Evolutionary conservation across 2,888 invertebrate genomes (phyloP).

Genomic region (Caenorhabditis zanzibari): DNA sequence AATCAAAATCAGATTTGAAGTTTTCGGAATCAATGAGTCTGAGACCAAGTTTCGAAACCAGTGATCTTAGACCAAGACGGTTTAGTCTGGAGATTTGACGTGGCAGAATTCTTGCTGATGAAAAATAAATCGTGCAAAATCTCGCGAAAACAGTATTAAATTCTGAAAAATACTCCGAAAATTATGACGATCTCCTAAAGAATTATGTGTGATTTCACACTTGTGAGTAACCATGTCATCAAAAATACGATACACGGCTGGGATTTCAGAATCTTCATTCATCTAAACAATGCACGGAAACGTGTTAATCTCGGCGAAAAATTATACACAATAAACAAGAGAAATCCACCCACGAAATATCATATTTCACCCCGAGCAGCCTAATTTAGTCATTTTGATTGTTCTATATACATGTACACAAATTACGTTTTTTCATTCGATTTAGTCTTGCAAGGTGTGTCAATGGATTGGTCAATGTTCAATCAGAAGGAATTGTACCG

Average conservation of each 20-base stretch:
- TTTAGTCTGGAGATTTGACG: background rate
- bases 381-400: constrained; percentile 35
- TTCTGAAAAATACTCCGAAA: constrained; percentile 1
- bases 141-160: constrained; percentile 3
- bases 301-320: constrained; percentile 13
- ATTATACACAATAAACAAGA: constrained; percentile 23
- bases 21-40: constrained; percentile 11
- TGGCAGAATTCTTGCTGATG: background rate
- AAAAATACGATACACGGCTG: background rate
- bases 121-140: background rate
- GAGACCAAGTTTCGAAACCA: background rate
- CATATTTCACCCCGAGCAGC: constrained; percentile 33
- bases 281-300: background rate
- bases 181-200: background rate
- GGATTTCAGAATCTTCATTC: background rate
- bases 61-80: background rate
- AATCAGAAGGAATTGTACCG: background rate
- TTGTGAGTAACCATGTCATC: background rate
- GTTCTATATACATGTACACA: constrained; percentile 27
- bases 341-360: constrained; percentile 26
- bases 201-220: background rate
- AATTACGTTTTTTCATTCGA: constrained; percentile 32
- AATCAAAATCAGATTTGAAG: background rate
- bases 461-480: background rate
- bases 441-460: constrained; percentile 8